A percentile compares a stretch with the other conserved stretches of the same genome.
Evolutionary conservation across 2,797 vertebrate species (phyloP).

Genomic region (Acipenser transmontanus): DNA sequence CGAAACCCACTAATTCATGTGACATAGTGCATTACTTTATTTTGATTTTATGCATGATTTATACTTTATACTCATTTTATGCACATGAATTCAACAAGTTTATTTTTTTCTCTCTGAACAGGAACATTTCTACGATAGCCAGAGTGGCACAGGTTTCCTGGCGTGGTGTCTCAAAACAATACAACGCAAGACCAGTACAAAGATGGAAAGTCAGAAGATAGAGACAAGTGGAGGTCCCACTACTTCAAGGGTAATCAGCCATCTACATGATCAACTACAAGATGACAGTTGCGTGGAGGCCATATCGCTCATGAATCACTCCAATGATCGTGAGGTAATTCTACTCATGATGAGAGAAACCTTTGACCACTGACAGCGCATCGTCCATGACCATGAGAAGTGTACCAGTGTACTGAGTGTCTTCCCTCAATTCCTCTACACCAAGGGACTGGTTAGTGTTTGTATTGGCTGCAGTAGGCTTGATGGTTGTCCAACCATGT

Average conservation of each 20-base stretch:
- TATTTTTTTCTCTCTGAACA: neutral
- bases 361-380: constrained; percentile 17
- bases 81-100: too few relatives aligned
- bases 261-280: constrained; percentile 16
- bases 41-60: too few relatives aligned
- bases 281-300: constrained; percentile 14
- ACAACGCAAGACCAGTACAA: constrained; percentile 16
- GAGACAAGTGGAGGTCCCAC: constrained; percentile 13
- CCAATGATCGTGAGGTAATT: constrained; percentile 15
- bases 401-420: constrained; percentile 8
- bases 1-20: too few relatives aligned
- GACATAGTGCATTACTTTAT: too few relatives aligned
- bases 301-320: constrained; percentile 11
- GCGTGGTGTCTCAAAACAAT: constrained; percentile 22
- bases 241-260: constrained; percentile 10
- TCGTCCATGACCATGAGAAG: constrained; percentile 20
- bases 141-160: constrained; percentile 22
- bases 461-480: neutral
- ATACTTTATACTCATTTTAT: too few relatives aligned
- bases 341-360: constrained; percentile 21
- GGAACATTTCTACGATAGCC: constrained; percentile 22
- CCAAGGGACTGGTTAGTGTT: constrained; percentile 20
- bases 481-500: neutral
- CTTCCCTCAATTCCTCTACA: constrained; percentile 19
- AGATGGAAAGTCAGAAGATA: constrained; percentile 7